A percentile compares a stretch with the other conserved stretches of the same genome.
phyloP scores from a whole-genome alignment of 2,888 invertebrate species.

The Sminthurinus aureus region DNA sequence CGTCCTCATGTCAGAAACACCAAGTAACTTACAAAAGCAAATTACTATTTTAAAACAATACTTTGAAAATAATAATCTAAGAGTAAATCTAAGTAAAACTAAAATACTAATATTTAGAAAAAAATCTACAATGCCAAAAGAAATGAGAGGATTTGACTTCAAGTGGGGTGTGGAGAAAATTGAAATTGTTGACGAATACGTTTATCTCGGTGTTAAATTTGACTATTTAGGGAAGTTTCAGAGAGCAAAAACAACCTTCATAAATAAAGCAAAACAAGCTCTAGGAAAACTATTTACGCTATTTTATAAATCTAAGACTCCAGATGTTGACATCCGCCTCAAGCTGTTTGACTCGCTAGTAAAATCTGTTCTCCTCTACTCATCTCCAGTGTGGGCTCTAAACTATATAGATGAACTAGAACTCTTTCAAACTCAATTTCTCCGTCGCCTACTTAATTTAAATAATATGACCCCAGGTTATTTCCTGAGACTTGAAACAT shows the following conservation, averaged over 20 bases:
- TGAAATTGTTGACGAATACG: neutral
- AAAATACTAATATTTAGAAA: slow-evolving; percentile 13
- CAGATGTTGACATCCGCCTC: neutral
- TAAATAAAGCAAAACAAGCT: neutral
- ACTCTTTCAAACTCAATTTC: too few relatives aligned
- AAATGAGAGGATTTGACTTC: neutral
- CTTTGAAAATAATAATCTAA: neutral
- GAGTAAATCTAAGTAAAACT: neutral
- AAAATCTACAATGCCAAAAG: neutral
- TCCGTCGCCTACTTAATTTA: too few relatives aligned
- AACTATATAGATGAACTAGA: slow-evolving; percentile 12
- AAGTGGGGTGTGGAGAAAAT: neutral
- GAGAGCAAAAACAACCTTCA: neutral
- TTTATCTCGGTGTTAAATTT: neutral
- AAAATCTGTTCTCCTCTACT: neutral
- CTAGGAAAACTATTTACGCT: neutral
- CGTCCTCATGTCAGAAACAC: neutral
- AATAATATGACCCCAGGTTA: too few relatives aligned
- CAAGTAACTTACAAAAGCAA: neutral
- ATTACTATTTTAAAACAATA: neutral
- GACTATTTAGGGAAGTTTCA: neutral
- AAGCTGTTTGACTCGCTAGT: neutral
- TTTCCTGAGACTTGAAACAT: too few relatives aligned
- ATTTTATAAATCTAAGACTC: neutral
- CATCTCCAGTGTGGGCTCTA: slow-evolving; percentile 4